These are phyloP conservation scores for Homarus americanus DNA, from an alignment of 1,140 invertebrate genomes.

Conservation along the genomic window DNA sequence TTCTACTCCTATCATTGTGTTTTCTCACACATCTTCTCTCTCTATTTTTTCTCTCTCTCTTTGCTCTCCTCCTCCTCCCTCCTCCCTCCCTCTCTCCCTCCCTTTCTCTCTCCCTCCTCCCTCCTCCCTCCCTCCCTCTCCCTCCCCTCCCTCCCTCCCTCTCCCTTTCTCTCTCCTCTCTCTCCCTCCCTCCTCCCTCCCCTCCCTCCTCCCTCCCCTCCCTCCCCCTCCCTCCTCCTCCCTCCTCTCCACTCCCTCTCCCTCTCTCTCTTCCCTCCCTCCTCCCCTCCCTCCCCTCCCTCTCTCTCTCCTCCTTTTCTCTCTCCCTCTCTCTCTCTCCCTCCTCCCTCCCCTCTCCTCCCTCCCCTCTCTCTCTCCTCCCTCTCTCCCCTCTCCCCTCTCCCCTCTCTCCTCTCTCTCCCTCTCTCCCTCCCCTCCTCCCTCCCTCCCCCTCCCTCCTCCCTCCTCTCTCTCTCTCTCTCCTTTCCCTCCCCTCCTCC, in stretches of 20 bases:
- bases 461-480: too few relatives aligned
- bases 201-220: background rate
- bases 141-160: background rate
- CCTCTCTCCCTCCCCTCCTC: too few relatives aligned
- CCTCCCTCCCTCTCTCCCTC: constrained; percentile 3
- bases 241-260: background rate
- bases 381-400: background rate
- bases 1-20: too few relatives aligned
- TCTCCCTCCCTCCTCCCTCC: background rate
- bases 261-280: background rate
- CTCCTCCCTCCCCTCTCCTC: background rate
- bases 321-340: background rate
- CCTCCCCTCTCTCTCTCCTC: too few relatives aligned
- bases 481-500: too few relatives aligned
- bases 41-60: background rate
- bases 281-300: background rate
- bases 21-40: too few relatives aligned
- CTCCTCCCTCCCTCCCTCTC: background rate
- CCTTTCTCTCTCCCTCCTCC: background rate
- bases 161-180: constrained; percentile 14
- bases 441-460: too few relatives aligned
- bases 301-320: background rate
- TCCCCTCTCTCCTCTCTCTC: too few relatives aligned
- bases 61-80: background rate
- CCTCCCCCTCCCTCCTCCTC: background rate